phyloP scores from a whole-genome alignment of 2,113 vertebrate genomes.

The Callipepla squamata region DNA sequence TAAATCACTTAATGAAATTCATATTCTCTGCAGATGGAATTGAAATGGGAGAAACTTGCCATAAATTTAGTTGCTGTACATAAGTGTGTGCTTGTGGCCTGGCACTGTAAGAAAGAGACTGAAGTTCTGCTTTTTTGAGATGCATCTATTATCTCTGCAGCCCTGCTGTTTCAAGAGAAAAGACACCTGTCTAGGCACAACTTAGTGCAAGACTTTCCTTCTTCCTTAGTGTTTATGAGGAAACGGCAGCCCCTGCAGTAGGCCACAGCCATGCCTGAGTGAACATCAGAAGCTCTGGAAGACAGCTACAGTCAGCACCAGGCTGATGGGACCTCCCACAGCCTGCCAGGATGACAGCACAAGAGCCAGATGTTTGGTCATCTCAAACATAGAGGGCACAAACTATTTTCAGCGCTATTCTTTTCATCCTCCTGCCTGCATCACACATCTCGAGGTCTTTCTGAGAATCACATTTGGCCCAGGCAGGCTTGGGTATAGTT shows the following conservation, averaged over 20 bases:
- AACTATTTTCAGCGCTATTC: neutral
- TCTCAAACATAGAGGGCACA: accelerated
- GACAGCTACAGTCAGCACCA: neutral
- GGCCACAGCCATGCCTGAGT: neutral
- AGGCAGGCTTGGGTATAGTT: neutral
- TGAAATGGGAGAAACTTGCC: neutral
- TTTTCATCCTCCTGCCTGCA: neutral
- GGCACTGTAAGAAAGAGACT: neutral
- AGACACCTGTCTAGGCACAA: neutral
- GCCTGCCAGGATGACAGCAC: neutral
- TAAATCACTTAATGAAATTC: neutral
- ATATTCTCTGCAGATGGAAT: neutral
- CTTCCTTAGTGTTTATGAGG: neutral
- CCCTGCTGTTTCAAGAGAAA: neutral
- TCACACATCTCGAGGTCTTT: neutral
- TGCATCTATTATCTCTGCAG: neutral
- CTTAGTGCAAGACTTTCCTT: neutral
- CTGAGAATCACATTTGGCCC: neutral
- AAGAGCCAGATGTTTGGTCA: neutral
- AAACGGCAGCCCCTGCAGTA: neutral
- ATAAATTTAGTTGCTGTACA: neutral
- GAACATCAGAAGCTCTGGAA: neutral
- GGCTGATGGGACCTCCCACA: neutral
- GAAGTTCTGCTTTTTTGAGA: neutral
- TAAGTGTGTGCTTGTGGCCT: neutral